These are phyloP conservation scores for Leptinotarsa lineolata DNA, from an alignment of 1,140 invertebrate genomes.

Conservation along the genomic window DNA sequence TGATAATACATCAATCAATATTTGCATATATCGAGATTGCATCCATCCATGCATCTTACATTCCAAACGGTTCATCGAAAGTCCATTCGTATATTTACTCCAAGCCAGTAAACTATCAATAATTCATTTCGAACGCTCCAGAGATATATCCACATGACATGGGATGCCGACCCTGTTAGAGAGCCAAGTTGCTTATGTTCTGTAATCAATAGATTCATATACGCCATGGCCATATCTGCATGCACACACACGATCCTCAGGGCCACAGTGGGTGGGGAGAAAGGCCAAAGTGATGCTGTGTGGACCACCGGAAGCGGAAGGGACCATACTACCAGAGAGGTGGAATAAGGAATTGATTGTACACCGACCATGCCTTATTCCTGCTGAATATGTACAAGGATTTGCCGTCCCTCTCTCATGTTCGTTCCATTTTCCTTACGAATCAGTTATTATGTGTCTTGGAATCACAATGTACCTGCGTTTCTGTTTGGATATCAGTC, in stretches of 20 bases:
- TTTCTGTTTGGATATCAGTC: slow-evolving; percentile 11
- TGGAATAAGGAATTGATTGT: slow-evolving; percentile 52
- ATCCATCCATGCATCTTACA: neutral
- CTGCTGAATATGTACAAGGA: slow-evolving; percentile 41
- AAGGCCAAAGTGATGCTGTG: slow-evolving; percentile 12
- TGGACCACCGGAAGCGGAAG: slow-evolving; percentile 35
- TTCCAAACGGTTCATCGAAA: neutral
- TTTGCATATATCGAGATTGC: neutral
- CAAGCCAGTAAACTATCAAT: slow-evolving; percentile 1
- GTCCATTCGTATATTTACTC: neutral
- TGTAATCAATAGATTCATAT: slow-evolving; percentile 52
- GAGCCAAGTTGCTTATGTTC: slow-evolving; percentile 33
- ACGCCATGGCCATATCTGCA: slow-evolving; percentile 49
- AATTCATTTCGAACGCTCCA: slow-evolving; percentile 8
- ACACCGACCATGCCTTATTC: slow-evolving; percentile 40
- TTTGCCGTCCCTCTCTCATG: slow-evolving; percentile 33
- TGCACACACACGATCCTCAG: slow-evolving; percentile 40
- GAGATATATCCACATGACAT: slow-evolving; percentile 6
- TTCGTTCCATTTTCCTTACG: slow-evolving; percentile 14
- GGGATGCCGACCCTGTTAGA: slow-evolving; percentile 12
- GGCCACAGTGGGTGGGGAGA: slow-evolving; percentile 21
- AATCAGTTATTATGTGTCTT: slow-evolving; percentile 25
- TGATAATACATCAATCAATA: too few relatives aligned
- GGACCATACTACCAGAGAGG: slow-evolving; percentile 35
- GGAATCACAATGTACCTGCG: slow-evolving; percentile 19